Percentiles rank a stretch among this genome's conserved stretches.
Evolutionary conservation across 2,797 vertebrate species (phyloP).

Genomic region (Lepus townsendii): DNA sequence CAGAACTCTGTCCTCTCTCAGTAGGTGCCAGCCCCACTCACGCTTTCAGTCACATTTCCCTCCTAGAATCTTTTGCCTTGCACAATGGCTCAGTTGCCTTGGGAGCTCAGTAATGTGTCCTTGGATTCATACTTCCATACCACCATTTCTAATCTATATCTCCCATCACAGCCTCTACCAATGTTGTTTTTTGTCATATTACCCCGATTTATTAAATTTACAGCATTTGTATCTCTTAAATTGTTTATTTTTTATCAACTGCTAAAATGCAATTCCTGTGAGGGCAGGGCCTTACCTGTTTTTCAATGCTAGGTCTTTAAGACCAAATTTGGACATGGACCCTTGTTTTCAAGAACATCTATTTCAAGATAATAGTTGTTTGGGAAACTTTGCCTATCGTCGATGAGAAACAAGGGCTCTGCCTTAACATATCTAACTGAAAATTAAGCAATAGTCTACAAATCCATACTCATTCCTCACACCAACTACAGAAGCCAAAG

Average conservation of each 20-base stretch:
- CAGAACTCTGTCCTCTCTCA: neutral
- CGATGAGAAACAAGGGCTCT: neutral
- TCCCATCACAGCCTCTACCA: neutral
- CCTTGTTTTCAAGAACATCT: constrained; percentile 16
- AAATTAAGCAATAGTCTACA: neutral
- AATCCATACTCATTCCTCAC: neutral
- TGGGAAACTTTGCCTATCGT: neutral
- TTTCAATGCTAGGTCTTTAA: neutral
- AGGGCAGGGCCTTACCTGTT: neutral
- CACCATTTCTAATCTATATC: neutral
- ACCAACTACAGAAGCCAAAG: neutral
- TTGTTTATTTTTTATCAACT: neutral
- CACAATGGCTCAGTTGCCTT: neutral
- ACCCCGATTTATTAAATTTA: neutral
- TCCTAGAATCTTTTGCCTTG: neutral
- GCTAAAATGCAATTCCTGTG: neutral
- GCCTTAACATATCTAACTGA: neutral
- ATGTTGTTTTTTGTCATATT: neutral
- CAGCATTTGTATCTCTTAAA: neutral
- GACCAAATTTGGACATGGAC: constrained; percentile 8
- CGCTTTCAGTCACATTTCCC: neutral
- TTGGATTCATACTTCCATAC: neutral
- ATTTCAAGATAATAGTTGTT: neutral
- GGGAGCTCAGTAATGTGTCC: neutral
- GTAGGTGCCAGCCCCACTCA: neutral